Conservation (phyloP, 35 echinoderm and acorn worm species). For the Ptychodera flava region DNA sequence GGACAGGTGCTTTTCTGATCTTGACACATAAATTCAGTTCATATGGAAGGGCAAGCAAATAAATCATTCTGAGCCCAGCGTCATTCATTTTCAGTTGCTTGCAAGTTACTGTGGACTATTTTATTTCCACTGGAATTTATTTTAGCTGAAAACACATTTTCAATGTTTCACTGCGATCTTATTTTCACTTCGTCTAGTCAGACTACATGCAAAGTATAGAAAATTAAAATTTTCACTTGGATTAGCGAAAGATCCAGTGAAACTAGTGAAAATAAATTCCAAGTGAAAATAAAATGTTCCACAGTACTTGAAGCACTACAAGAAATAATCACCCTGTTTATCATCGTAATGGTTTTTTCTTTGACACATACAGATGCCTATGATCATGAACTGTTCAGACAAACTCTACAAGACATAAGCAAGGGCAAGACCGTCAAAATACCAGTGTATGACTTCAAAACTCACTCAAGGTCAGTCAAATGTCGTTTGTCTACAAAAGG, state of each 20-base stretch:
- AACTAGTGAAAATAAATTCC: too few species aligned
- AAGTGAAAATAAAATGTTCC: too few species aligned
- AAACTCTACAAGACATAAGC: constrained; percentile 46
- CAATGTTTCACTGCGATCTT: too few species aligned
- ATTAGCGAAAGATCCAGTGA: too few species aligned
- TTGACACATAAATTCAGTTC: too few species aligned
- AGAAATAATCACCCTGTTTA: background rate
- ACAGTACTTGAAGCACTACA: background rate
- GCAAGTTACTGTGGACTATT: background rate
- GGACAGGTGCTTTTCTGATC: too few species aligned
- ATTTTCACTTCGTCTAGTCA: too few species aligned
- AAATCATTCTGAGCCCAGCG: too few species aligned
- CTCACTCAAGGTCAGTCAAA: constrained; percentile 73
- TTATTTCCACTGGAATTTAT: background rate
- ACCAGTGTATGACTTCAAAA: constrained; percentile 83
- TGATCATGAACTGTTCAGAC: constrained; percentile 75
- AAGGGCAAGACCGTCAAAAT: constrained; percentile 75
- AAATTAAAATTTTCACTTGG: too few species aligned
- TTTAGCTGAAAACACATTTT: too few species aligned
- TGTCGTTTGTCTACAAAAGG: background rate
- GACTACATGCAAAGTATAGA: too few species aligned
- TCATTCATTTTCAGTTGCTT: background rate
- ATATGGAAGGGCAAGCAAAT: too few species aligned
- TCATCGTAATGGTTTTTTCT: background rate
- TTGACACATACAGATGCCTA: constrained; percentile 53